A percentile compares a stretch with the other conserved stretches of the same genome.
These are phyloP conservation scores for Gymnorhina tibicen DNA, from an alignment of 2,113 vertebrate genomes.

Conservation along the genomic window DNA sequence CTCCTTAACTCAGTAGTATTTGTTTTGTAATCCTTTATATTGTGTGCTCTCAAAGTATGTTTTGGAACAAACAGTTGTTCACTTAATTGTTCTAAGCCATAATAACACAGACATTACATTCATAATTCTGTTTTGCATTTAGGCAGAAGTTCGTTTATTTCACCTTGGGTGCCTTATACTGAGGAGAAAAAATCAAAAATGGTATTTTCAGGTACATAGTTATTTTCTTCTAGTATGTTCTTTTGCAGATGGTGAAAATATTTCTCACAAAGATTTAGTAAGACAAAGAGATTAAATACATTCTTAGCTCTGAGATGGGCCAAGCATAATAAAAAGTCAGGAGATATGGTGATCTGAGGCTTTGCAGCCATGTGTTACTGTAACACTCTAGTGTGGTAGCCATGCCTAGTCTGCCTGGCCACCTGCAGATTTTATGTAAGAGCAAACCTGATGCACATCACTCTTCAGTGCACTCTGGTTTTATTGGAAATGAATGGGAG, in stretches of 20 bases:
- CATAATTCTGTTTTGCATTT: neutral
- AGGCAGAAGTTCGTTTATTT: neutral
- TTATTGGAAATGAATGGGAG: neutral
- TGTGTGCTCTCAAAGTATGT: neutral
- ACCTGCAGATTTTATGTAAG: neutral
- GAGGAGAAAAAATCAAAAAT: neutral
- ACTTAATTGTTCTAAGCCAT: neutral
- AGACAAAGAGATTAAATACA: neutral
- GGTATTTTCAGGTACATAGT: neutral
- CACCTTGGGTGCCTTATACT: neutral
- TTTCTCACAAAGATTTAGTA: neutral
- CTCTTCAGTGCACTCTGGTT: neutral
- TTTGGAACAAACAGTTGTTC: neutral
- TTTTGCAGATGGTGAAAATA: neutral
- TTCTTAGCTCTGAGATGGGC: neutral
- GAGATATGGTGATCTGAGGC: neutral
- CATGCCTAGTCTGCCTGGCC: neutral
- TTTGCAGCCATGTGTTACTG: neutral
- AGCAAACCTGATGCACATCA: neutral
- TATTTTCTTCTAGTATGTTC: neutral
- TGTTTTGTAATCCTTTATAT: neutral
- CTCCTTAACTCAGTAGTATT: neutral
- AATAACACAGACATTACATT: neutral
- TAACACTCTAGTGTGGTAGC: neutral
- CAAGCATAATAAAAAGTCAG: neutral